Evolutionary conservation across 92 coral and sea anemone species (phyloP).

Genomic region (Paramuricea clavata): DNA sequence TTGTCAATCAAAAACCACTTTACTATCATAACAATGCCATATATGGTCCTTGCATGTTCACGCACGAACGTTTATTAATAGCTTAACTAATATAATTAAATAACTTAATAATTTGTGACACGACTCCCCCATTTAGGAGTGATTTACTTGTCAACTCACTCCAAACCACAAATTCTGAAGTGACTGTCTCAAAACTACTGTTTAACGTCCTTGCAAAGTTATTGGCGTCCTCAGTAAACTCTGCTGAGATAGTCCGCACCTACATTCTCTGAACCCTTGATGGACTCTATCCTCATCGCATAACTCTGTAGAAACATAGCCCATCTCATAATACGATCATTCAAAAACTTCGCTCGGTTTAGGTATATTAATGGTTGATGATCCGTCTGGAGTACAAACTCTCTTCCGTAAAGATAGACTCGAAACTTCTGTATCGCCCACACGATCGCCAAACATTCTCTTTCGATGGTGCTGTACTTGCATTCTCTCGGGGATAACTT

Average conservation of each 20-base stretch:
- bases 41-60: no score
- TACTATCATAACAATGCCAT: no score
- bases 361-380: conserved; percentile 64
- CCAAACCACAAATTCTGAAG: no score
- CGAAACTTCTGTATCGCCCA: conserved; percentile 41
- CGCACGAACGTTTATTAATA: no score
- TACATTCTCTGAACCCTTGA: conserved; percentile 65
- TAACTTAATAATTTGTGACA: no score
- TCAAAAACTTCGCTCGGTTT: conserved; percentile 51
- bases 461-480: conserved; percentile 20
- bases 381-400: conserved; percentile 69
- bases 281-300: conserved; percentile 60
- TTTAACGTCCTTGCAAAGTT: no score
- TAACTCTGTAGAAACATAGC: conserved; percentile 69
- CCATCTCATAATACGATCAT: conserved; percentile 71
- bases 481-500: no score
- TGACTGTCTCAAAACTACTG: no score
- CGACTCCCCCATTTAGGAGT: no score
- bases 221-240: conserved; percentile 31
- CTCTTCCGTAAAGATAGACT: conserved; percentile 59
- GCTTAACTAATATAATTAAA: no score
- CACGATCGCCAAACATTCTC: background rate
- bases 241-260: conserved; percentile 64
- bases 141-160: no score
- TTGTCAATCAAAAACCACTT: no score